Base-by-base conservation (phyloP, 2,888 invertebrate species). In the Xylota segnis region DNA sequence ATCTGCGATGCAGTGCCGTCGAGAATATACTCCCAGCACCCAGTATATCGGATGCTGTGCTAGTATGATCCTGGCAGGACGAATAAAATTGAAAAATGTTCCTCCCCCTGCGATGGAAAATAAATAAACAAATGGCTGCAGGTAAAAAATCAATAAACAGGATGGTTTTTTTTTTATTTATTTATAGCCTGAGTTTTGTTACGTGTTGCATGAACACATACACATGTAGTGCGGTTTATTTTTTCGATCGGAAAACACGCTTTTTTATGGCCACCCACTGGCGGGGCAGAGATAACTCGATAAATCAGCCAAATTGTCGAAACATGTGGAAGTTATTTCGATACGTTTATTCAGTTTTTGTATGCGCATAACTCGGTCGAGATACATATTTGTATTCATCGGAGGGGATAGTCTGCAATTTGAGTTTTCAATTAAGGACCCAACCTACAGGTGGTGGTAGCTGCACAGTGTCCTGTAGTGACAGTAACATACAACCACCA, bases 141-240 rank as follows among this genome's bases (percentile, higher is more conserved):
- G 65, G 65, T 65, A 45, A 50, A 65, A 65, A 65, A 50, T 65
- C 65, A 50, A 65, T 65, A 65, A 47, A 18, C 45, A 14, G 29
- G 0, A 14, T 9, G 4, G 9, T 7, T 5, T 6, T 61, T 27
- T 14, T 43, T 61, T n/a, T 7, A 2, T 6, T 61, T 27, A 9
- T 43, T 29, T 61, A 29, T 37, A 32, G 40, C 14, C 18, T 14
- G 4, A 43, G 18, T 18, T 23, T 47, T 52, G 23, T 12, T 52
- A 52, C 29, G 52, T 52, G 52, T 52, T 52, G 29, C 52, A 6
- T 23, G 6, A 2, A 4, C 27, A 27, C 4, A n/a, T n/a, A 52
- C 52, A 52, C n/a, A 27, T 52, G 52, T 52, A 16, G 0, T 14
- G 56, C 2, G 27, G 52, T 12, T 6, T n/a, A 7, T 54, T 54